Base-by-base conservation (phyloP, 2,888 invertebrate genomes). In the Euphydryas editha region DNA sequence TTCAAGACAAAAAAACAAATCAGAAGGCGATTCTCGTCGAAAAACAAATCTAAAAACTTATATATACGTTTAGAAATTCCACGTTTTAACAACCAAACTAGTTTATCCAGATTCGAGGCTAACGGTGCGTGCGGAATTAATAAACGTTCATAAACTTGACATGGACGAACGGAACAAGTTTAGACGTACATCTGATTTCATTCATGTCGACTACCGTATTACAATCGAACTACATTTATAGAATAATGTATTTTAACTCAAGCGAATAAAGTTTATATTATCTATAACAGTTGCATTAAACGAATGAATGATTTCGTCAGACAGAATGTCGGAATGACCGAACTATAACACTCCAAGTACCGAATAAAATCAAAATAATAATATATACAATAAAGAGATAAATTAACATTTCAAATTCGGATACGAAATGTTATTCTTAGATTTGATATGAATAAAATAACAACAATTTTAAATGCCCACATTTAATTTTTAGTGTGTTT, bases 111-210 rank as follows among this genome's bases (percentile, higher is more conserved):
- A 71, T 60, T 62, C 46, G 68, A 62, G 59, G 62, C 58, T 77
- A 78, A 76, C 78, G 72, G 77, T 71, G 70, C 67, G 68, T 70
- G 73, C 60, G 65, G 69, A 72, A 70, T 70, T 71, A 66, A 72
- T 44, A 72, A 71, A 61, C 65, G 68, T 67, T 71, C 68, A 70
- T 73, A 73, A 78, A 75, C 77, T 75, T 75, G 75, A 76, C 74
- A 75, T 59, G 67, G 68, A 67, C 64, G 60, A 66, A 61, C 59
- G 20, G 58, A 59, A 49, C 63, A 20, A 36, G 68, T 70, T 64
- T 57, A 57, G 24, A 47, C 42, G 47, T 57, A 62, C 44, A 65
- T 59, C n/a, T 60, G 49, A 68, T 49, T 51, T 65, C 65, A 67
- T 67, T 69, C 51, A 62, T 51, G 37, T 68, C 24, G 20, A 47